These are phyloP conservation scores for Syrista parreyssii DNA, from an alignment of 2,888 invertebrate genomes.

Conservation along the genomic window DNA sequence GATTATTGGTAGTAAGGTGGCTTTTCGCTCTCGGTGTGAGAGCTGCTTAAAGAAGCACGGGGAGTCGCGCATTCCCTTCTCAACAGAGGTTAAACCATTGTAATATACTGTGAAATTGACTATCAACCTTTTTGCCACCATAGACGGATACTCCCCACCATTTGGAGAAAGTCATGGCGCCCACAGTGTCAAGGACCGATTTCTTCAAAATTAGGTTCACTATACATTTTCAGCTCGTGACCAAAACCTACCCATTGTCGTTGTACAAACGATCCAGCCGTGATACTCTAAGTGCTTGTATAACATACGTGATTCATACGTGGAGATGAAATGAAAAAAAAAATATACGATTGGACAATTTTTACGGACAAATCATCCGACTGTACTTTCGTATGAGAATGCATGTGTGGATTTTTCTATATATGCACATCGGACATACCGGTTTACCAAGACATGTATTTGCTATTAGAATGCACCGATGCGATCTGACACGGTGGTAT, in stretches of 20 bases:
- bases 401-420: background rate
- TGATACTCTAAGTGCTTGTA: background rate
- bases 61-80: background rate
- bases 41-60: background rate
- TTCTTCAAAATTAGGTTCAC: no score
- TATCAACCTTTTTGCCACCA: conserved; percentile 2
- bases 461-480: background rate
- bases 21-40: background rate
- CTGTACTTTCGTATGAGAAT: background rate
- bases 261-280: background rate
- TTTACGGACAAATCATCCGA: background rate
- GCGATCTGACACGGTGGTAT: background rate
- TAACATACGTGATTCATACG: background rate
- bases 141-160: background rate
- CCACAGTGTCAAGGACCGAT: background rate
- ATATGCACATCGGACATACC: background rate
- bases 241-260: background rate
- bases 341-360: background rate
- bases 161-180: conserved; percentile 3
- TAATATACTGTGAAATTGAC: conserved; percentile 7
- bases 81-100: conserved; percentile 2
- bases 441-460: background rate
- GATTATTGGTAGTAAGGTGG: background rate
- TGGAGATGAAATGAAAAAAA: no score
- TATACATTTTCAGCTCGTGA: background rate